phyloP scores from a whole-genome alignment of 2,113 vertebrate genomes.

The Melanostigma gelatinosum region DNA sequence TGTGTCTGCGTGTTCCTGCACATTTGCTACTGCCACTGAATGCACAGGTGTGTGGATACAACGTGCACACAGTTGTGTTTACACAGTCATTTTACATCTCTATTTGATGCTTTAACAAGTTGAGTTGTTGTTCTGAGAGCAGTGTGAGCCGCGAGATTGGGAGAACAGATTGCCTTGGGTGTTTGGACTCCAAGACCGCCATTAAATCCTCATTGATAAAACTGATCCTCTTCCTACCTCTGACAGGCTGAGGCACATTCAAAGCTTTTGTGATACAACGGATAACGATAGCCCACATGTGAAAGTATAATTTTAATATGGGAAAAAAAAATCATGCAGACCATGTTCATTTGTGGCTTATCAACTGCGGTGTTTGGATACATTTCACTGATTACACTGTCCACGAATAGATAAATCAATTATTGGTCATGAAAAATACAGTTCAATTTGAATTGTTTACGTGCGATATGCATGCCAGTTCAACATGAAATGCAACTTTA shows the following conservation, averaged over 20 bases:
- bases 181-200: slow-evolving; percentile 17
- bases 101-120: slow-evolving; percentile 26
- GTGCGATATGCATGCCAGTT: background rate
- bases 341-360: background rate
- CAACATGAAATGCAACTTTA: background rate
- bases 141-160: slow-evolving; percentile 1
- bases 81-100: slow-evolving; percentile 17
- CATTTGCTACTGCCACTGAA: background rate
- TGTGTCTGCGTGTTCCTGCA: background rate
- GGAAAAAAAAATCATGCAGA: background rate
- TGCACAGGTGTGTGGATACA: background rate
- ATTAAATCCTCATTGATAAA: slow-evolving; percentile 42
- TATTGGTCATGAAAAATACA: background rate
- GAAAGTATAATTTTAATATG: background rate
- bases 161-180: slow-evolving; percentile 43
- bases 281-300: background rate
- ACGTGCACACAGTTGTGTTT: background rate
- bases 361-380: background rate
- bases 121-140: slow-evolving; percentile 42
- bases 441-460: background rate
- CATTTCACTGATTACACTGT: background rate
- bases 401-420: background rate
- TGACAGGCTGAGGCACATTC: background rate
- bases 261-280: slow-evolving; percentile 1
- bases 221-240: slow-evolving; percentile 16